These are phyloP conservation scores for Calliphora vicina DNA, from an alignment of 1,140 invertebrate genomes.

Conservation along the genomic window DNA sequence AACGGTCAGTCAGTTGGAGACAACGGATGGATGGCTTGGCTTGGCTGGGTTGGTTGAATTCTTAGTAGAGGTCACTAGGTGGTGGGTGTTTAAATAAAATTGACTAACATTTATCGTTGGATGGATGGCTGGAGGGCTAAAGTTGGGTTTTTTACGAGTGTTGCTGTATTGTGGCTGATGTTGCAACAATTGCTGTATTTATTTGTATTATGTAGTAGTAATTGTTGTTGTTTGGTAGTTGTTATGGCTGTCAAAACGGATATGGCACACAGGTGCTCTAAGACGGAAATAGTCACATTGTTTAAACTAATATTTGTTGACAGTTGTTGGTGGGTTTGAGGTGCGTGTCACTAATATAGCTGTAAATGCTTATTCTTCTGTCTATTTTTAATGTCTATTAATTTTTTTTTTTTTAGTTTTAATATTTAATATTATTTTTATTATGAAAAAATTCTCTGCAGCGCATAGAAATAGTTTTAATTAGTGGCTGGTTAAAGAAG, in stretches of 20 bases:
- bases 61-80: conserved; percentile 39
- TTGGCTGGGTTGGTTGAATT: conserved; percentile 3
- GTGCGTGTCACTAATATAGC: not conserved
- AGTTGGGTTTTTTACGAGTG: not conserved
- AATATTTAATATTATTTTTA: conserved; percentile 23
- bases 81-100: conserved; percentile 34
- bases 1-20: not conserved
- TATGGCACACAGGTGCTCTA: conserved; percentile 22
- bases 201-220: conserved; percentile 22
- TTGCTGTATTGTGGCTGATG: not conserved
- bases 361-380: conserved; percentile 4
- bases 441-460: not conserved
- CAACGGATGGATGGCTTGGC: too few relatives aligned
- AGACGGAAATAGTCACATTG: conserved; percentile 18
- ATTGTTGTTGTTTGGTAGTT: not conserved
- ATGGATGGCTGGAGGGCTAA: not conserved
- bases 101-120: not conserved
- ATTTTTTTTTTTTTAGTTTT: conserved; percentile 6
- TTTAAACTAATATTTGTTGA: not conserved
- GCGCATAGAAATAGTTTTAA: conserved; percentile 32
- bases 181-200: not conserved
- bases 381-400: not conserved
- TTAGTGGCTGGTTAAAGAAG: not conserved
- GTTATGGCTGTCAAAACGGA: conserved; percentile 19
- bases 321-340: not conserved